A percentile compares a stretch with the other conserved stretches of the same genome.
These are phyloP conservation scores for Gracilinanus agilis DNA, from an alignment of 2,113 vertebrate genomes.

Conservation along the genomic window DNA sequence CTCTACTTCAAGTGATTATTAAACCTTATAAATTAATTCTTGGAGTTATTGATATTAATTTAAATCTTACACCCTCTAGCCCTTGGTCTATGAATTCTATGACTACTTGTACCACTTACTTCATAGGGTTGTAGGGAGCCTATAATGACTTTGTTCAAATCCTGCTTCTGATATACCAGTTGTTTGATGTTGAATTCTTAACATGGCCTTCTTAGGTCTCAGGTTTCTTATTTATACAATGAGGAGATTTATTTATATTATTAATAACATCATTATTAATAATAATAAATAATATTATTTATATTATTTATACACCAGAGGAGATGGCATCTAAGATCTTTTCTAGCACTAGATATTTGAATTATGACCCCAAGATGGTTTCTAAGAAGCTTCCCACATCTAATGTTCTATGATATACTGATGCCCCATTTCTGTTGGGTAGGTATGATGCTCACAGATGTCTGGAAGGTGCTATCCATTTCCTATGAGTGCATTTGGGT, in stretches of 20 bases:
- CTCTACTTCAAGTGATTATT: no score
- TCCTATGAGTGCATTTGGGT: neutral
- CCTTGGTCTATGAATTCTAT: no score
- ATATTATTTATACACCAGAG: no score
- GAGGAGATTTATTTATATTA: no score
- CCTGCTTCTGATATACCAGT: neutral
- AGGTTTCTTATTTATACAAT: neutral
- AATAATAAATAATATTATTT: no score
- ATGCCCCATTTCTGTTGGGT: neutral
- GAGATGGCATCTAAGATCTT: neutral
- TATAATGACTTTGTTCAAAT: no score
- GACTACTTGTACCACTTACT: no score
- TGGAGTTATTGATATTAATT: no score
- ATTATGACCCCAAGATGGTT: neutral
- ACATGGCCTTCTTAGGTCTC: neutral
- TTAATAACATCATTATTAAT: no score
- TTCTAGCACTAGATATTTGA: neutral
- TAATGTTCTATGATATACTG: neutral
- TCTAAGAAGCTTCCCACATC: neutral
- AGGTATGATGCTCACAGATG: neutral
- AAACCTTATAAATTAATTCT: no score
- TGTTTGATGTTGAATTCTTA: neutral
- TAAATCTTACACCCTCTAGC: no score
- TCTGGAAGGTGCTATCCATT: neutral
- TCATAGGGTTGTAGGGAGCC: no score